Evolutionary conservation across 1,140 invertebrate genomes (phyloP).

Genomic region (Tetragnatha versicolor): DNA sequence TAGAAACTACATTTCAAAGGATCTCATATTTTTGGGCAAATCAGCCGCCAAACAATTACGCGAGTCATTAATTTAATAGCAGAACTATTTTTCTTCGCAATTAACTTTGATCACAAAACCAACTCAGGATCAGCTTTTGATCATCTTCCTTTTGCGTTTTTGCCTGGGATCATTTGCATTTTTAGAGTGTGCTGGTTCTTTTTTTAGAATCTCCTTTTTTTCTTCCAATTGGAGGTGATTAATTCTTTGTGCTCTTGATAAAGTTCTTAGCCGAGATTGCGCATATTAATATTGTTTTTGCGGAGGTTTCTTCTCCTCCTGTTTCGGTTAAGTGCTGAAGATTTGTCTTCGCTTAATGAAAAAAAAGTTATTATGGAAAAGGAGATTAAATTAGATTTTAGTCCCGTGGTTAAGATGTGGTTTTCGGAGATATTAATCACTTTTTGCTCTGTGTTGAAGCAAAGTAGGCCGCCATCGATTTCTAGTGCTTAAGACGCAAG

Average conservation of each 20-base stretch:
- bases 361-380: too few relatives aligned
- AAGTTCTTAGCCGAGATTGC: slow-evolving; percentile 25
- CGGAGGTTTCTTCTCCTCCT: too few relatives aligned
- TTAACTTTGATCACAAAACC: slow-evolving; percentile 17
- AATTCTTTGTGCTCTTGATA: slow-evolving; percentile 21
- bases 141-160: slow-evolving; percentile 14
- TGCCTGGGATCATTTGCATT: too few relatives aligned
- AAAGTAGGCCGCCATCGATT: too few relatives aligned
- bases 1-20: not conserved
- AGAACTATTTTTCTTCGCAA: slow-evolving; percentile 32
- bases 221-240: not conserved
- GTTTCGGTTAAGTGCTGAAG: not conserved
- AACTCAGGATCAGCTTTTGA: slow-evolving; percentile 21
- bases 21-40: slow-evolving; percentile 27
- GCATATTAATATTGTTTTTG: not conserved
- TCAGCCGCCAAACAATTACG: slow-evolving; percentile 22
- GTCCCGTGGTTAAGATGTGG: not conserved
- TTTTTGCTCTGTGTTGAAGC: not conserved
- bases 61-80: slow-evolving; percentile 35
- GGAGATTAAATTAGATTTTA: slow-evolving; percentile 8
- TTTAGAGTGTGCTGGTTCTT: not conserved
- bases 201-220: not conserved
- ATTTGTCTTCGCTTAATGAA: not conserved
- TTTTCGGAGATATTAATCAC: slow-evolving; percentile 10
- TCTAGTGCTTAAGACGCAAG: too few relatives aligned